These are phyloP conservation scores for Mastomys coucha DNA, from an alignment of 2,113 vertebrate genomes.

Conservation along the genomic window DNA sequence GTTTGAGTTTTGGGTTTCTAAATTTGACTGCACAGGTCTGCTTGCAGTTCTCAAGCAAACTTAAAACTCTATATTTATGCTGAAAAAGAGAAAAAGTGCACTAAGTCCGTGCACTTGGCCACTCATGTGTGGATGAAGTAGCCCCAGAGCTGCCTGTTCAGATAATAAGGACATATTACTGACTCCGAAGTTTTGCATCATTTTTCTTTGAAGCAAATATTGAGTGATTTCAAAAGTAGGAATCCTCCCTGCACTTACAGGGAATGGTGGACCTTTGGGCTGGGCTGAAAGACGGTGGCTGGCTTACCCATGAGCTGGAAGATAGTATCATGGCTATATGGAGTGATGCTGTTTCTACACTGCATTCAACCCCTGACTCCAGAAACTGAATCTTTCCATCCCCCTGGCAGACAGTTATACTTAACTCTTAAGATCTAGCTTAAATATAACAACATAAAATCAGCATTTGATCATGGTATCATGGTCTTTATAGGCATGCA, in stretches of 20 bases:
- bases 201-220: not conserved
- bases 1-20: not conserved
- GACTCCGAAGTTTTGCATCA: not conserved
- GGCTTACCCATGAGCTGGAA: not conserved
- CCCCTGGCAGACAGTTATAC: not conserved
- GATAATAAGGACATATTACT: too few relatives aligned
- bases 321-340: accelerated
- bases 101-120: not conserved
- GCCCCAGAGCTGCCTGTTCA: accelerated
- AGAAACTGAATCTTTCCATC: not conserved
- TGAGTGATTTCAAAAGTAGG: not conserved
- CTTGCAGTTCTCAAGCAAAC: not conserved
- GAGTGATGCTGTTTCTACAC: not conserved
- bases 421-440: not conserved
- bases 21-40: not conserved
- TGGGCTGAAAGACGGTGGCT: not conserved
- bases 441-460: not conserved
- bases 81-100: too few relatives aligned
- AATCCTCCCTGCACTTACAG: too few relatives aligned
- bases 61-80: not conserved
- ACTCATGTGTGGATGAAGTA: accelerated
- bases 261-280: not conserved
- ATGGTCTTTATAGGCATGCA: not conserved
- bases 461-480: not conserved
- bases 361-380: not conserved